Percentiles rank a stretch among this genome's conserved stretches.
Evolutionary conservation across 2,797 vertebrate species (phyloP).

Genomic region (Acridotheres tristis): DNA sequence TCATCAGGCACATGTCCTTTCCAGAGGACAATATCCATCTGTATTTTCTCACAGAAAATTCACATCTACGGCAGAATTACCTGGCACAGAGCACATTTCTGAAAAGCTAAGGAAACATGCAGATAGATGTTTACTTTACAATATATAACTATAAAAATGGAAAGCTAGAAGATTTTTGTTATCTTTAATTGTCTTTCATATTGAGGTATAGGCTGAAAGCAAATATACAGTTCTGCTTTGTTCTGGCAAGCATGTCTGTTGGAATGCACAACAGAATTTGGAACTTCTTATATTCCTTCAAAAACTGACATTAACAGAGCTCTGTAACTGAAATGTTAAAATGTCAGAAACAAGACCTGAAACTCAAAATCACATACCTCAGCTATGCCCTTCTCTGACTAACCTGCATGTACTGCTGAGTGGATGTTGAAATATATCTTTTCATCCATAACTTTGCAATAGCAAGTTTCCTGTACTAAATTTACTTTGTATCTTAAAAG

Average conservation of each 20-base stretch:
- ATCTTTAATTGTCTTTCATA: neutral
- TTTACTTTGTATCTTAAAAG: neutral
- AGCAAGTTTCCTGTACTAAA: neutral
- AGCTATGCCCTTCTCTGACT: neutral
- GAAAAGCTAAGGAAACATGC: neutral
- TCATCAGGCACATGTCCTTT: neutral
- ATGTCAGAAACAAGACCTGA: constrained; percentile 30
- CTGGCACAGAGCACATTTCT: neutral
- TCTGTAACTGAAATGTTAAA: constrained; percentile 45
- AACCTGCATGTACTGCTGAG: neutral
- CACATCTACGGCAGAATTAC: neutral
- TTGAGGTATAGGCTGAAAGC: neutral
- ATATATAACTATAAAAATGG: neutral
- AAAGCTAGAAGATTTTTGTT: neutral
- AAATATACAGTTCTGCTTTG: neutral
- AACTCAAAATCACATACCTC: neutral
- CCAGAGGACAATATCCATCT: neutral
- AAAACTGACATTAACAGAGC: neutral
- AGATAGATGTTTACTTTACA: neutral
- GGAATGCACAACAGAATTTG: neutral
- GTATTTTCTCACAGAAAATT: neutral
- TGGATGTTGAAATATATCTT: neutral
- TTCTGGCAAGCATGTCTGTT: neutral
- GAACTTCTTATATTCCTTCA: neutral
- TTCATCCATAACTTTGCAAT: neutral